These are phyloP conservation scores for Hippasteria phrygiana DNA, from an alignment of 53 echinoderm and acorn worm species.

Conservation along the genomic window DNA sequence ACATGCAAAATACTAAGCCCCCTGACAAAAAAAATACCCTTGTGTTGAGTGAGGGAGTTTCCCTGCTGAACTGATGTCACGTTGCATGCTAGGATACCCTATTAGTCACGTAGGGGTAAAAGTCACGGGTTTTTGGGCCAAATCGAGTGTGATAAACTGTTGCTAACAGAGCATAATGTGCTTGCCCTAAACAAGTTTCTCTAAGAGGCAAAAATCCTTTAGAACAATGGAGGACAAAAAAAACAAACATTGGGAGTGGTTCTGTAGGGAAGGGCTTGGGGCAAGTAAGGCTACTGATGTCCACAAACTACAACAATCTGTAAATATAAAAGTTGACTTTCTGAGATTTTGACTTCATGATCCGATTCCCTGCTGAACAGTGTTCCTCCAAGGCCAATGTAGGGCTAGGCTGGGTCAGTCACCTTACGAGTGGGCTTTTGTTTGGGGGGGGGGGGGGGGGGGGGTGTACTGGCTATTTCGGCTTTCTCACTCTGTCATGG, in stretches of 20 bases:
- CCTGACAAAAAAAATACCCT: conserved; percentile 49
- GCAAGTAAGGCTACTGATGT: too few species aligned
- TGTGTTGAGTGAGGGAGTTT: conserved; percentile 47
- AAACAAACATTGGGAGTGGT: too few species aligned
- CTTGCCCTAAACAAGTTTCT: too few species aligned
- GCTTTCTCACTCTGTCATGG: neutral
- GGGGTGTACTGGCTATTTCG: neutral
- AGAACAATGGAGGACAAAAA: too few species aligned
- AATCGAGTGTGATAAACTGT: conserved; percentile 42
- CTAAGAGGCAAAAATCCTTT: too few species aligned
- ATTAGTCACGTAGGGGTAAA: conserved; percentile 29
- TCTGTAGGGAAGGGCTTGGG: too few species aligned
- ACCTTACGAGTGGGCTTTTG: neutral
- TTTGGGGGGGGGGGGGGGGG: neutral
- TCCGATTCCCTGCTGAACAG: conserved; percentile 10
- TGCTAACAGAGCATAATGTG: neutral
- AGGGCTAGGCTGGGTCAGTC: conserved; percentile 34
- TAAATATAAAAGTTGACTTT: too few species aligned
- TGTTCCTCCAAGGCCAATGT: neutral
- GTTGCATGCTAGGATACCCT: neutral
- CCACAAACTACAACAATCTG: too few species aligned
- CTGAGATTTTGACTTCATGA: too few species aligned
- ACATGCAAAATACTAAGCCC: conserved; percentile 50
- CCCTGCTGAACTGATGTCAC: neutral
- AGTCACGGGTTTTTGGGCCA: conserved; percentile 58